Evolutionary conservation across 2,113 vertebrate species (phyloP).

Genomic region (Sebastes fasciatus): DNA sequence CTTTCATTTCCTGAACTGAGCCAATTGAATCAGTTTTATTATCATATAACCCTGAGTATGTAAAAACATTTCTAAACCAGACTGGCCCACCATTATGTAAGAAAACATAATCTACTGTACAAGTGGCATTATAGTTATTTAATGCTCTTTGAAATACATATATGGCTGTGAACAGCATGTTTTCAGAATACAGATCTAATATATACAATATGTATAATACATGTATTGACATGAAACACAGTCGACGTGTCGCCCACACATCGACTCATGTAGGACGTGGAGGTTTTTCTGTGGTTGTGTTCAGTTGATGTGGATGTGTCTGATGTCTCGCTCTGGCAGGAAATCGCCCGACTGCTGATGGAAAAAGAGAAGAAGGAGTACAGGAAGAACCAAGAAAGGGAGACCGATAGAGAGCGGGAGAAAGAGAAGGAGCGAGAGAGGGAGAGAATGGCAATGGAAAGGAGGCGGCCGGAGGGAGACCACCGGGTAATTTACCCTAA

Average conservation of each 20-base stretch:
- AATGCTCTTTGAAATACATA: not conserved
- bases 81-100: not conserved
- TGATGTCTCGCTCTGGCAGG: conserved; percentile 77
- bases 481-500: conserved; percentile 83
- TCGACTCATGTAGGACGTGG: not conserved
- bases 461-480: conserved; percentile 86
- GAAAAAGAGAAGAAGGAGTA: conserved; percentile 93
- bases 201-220: not conserved
- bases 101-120: not conserved
- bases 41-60: not conserved
- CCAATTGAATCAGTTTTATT: not conserved
- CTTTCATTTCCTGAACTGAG: conserved; percentile 44
- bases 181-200: not conserved
- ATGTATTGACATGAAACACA: not conserved
- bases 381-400: conserved; percentile 83
- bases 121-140: not conserved
- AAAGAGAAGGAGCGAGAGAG: conserved; percentile 72
- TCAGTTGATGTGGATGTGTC: not conserved
- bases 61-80: not conserved
- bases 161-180: not conserved
- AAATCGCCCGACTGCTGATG: conserved; percentile 93
- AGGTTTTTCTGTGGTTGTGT: not conserved
- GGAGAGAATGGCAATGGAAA: conserved; percentile 87
- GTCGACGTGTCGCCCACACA: not conserved
- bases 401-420: conserved; percentile 70